phyloP scores from a whole-genome alignment of 2,888 invertebrate genomes.

The Drosophila yooni region DNA sequence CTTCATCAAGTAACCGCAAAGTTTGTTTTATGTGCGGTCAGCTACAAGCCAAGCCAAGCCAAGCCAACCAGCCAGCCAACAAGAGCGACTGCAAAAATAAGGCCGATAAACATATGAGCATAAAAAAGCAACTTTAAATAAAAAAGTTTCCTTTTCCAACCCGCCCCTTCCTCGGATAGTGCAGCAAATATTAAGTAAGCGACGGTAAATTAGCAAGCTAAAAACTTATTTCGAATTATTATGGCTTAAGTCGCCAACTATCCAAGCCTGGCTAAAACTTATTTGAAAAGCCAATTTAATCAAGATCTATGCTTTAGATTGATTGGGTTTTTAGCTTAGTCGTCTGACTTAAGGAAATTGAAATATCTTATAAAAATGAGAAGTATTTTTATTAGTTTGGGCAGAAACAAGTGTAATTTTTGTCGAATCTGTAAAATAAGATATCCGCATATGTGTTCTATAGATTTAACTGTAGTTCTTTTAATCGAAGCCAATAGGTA shows the following conservation, averaged over 20 bases:
- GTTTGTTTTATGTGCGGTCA: constrained; percentile 74
- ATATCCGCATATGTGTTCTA: background rate
- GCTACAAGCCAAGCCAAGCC: constrained; percentile 42
- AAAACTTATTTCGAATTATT: constrained; percentile 13
- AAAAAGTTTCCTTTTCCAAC: constrained; percentile 27
- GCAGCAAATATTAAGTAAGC: constrained; percentile 32
- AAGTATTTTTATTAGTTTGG: background rate
- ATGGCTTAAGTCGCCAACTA: background rate
- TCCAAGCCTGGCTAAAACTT: background rate
- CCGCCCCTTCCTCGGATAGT: background rate
- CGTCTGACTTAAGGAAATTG: rapidly evolving
- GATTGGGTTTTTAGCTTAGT: background rate
- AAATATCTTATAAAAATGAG: background rate
- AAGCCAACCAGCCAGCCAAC: constrained; percentile 26
- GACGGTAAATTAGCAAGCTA: constrained; percentile 42
- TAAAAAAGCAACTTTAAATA: constrained; percentile 34
- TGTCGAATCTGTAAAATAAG: too few relatives aligned
- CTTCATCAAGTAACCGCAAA: constrained; percentile 78
- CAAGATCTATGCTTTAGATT: background rate
- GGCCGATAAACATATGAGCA: constrained; percentile 57
- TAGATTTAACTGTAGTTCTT: background rate
- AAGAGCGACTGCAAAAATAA: constrained; percentile 26
- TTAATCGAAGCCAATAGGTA: background rate
- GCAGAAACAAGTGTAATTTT: background rate
- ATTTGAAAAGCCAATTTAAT: background rate